Base-by-base conservation (phyloP, 2,888 invertebrate genomes). In the Euplagia quadripunctaria region DNA sequence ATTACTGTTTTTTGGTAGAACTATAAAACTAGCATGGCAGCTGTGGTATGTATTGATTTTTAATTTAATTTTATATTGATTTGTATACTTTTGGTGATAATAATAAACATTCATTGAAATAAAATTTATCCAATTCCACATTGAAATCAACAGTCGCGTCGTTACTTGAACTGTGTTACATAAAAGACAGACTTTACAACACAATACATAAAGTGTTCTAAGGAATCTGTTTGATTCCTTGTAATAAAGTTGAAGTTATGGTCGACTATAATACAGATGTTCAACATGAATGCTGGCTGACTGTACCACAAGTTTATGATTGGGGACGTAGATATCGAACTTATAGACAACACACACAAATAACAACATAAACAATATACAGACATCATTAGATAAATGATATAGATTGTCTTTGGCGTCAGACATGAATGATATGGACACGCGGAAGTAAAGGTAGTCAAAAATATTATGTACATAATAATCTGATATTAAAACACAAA, bases 151-250 rank as follows among this genome's bases (percentile, higher is more conserved):
- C 63, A 17, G 64, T 64, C 46, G 43, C 43, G 43, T 46, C 43
- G 31, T 31, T 43, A 71, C 55, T 64, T 52, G 64, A 71, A 74
- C n/a, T 49, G 64, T 42, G 20, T 52, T 58, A 71, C 71, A 69
- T 74, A 68, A 71, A 74, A 74, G 68, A 71, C 68, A 74, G 68
- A 65, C 17, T 68, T 67, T 43, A 71, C 43, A 74, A 71, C 68
- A 68, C 68, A 68, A 68, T 68, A 64, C 71, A 74, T 71, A 71
- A 71, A 74, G 58, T 74, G 68, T 68, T 17, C 49, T 70, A 70
- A 71, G 58, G n/a, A 65, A 74, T 71, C 68, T 71, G 74, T 68
- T 74, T 70, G 70, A 67, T 74, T 74, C 65, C 58, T 63, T 65
- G 51, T 61, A 61, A 65, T 74, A 71, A 71, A 71, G 74, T 65